A percentile compares a stretch with the other conserved stretches of the same genome.
Conservation (phyloP, 2,797 vertebrate species). For the Ptychadena robeensis region DNA sequence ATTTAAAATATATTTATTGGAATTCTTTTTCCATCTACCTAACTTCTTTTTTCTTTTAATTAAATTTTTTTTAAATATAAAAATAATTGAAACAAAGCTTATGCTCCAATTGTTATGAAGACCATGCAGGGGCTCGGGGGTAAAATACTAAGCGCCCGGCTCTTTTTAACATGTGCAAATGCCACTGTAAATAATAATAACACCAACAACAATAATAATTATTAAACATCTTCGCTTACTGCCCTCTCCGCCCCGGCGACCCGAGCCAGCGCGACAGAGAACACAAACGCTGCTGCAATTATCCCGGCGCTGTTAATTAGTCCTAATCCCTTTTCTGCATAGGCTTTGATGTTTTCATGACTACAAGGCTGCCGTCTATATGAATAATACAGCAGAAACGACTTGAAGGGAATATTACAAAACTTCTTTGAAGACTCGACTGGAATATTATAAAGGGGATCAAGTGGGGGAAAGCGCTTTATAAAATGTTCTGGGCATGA, state of each 20-base stretch:
- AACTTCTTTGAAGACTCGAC: slow-evolving; percentile 52
- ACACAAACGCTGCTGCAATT: slow-evolving; percentile 49
- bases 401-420: slow-evolving; percentile 48
- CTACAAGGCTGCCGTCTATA: slow-evolving; percentile 51
- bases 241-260: slow-evolving; percentile 47
- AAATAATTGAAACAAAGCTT: not conserved
- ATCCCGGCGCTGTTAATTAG: slow-evolving; percentile 55
- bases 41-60: too few relatives aligned
- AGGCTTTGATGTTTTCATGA: slow-evolving; percentile 48
- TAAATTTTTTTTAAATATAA: too few relatives aligned
- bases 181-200: not conserved
- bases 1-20: too few relatives aligned
- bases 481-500: slow-evolving; percentile 22
- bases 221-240: slow-evolving; percentile 7
- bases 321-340: slow-evolving; percentile 45
- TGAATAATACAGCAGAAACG: slow-evolving; percentile 56
- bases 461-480: slow-evolving; percentile 42
- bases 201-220: slow-evolving; percentile 32
- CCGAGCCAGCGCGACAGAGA: slow-evolving; percentile 29
- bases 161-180: slow-evolving; percentile 12
- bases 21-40: too few relatives aligned
- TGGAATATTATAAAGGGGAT: slow-evolving; percentile 35
- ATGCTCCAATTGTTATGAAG: not conserved
- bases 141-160: not conserved
- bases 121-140: not conserved